phyloP scores from a whole-genome alignment of 2,888 invertebrate genomes.

The Pterobdella sp. region DNA sequence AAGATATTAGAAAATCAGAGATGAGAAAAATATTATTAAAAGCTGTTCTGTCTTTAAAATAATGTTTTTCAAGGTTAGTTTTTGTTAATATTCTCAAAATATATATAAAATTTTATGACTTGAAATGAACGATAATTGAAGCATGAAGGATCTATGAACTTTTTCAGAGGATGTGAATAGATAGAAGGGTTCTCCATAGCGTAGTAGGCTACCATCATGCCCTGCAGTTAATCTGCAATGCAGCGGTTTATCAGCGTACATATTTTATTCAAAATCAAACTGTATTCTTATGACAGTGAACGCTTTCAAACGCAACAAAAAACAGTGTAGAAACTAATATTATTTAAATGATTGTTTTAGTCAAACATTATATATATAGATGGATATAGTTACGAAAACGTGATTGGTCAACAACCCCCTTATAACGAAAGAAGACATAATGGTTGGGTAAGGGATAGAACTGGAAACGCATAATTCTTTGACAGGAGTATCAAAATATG shows the following conservation, averaged over 20 bases:
- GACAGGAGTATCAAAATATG: not conserved
- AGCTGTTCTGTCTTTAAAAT: too few species aligned
- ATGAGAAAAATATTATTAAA: too few species aligned
- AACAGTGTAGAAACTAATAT: not conserved
- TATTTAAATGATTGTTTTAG: not conserved
- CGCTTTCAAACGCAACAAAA: not conserved
- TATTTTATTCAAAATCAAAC: not conserved
- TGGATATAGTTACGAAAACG: too few species aligned
- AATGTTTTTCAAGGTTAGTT: too few species aligned
- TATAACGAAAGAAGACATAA: constrained; percentile 20
- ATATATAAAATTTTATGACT: too few species aligned
- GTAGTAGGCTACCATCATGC: not conserved
- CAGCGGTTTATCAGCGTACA: not conserved
- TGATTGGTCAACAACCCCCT: constrained; percentile 20
- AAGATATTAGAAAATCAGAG: too few species aligned
- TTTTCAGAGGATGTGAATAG: constrained; percentile 17
- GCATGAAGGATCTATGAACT: too few species aligned
- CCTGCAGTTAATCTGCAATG: constrained; percentile 1
- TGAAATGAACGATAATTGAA: too few species aligned
- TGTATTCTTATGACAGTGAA: not conserved
- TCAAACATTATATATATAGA: too few species aligned
- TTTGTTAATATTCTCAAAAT: too few species aligned
- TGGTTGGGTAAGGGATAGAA: not conserved
- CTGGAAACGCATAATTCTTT: not conserved
- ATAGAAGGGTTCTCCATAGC: constrained; percentile 12